phyloP scores from a whole-genome alignment of 2,113 vertebrate genomes.

The Silurus glanis region DNA sequence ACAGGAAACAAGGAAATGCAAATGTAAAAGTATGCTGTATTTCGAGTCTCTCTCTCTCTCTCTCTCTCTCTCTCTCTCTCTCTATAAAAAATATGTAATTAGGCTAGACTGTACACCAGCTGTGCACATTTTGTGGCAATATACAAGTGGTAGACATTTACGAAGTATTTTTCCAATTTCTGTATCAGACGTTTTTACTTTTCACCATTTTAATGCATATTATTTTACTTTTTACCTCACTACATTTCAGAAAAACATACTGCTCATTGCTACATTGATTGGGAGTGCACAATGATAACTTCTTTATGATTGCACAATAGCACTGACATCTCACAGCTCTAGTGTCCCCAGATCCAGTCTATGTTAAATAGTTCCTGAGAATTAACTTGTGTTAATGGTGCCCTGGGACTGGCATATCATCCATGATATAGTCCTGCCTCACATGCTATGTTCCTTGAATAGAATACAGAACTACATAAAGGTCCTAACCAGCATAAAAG shows the following conservation, averaged over 20 bases:
- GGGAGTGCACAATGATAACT: too few relatives aligned
- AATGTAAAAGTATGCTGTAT: background rate
- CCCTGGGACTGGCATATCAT: background rate
- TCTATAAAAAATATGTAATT: background rate
- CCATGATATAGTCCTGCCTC: background rate
- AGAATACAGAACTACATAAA: background rate
- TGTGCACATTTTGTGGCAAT: background rate
- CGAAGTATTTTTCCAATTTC: too few relatives aligned
- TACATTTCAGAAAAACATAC: too few relatives aligned
- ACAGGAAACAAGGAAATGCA: conserved; percentile 35
- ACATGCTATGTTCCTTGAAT: background rate
- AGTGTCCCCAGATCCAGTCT: background rate
- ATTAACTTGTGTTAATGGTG: background rate
- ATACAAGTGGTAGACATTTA: background rate
- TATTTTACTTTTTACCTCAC: too few relatives aligned
- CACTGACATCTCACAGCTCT: background rate
- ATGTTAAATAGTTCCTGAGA: background rate
- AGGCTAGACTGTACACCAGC: background rate
- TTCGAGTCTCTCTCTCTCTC: background rate
- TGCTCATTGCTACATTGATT: too few relatives aligned
- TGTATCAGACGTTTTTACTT: too few relatives aligned
- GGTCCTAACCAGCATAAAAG: background rate
- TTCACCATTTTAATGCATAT: too few relatives aligned
- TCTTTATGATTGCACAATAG: background rate
- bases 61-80: conserved; percentile 6